Conservation (phyloP, 2,888 invertebrate species). For the Ichneumoninae sp. region DNA sequence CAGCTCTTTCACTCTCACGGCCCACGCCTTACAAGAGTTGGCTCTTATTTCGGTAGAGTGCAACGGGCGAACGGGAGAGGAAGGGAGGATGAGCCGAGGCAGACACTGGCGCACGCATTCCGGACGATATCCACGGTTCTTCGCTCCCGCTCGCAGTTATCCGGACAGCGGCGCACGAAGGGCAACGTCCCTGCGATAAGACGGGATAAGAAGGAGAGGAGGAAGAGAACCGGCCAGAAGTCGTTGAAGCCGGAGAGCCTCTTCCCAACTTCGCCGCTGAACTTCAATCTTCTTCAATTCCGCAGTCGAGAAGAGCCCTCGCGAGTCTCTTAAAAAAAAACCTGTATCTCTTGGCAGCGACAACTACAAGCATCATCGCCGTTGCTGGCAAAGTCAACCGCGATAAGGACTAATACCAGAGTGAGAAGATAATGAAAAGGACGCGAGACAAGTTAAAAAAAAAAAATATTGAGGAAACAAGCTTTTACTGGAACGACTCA, state of each 20-base stretch:
- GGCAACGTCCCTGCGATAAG: conserved; percentile 66
- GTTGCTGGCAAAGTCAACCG: conserved; percentile 31
- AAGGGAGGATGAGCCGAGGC: conserved; percentile 48
- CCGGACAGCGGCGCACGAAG: conserved; percentile 39
- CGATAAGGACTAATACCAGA: conserved; percentile 46
- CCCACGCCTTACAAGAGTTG: conserved; percentile 67
- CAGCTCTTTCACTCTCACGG: conserved; percentile 50
- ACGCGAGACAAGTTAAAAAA: neutral
- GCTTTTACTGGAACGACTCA: conserved; percentile 39
- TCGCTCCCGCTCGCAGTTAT: conserved; percentile 46
- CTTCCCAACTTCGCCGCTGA: conserved; percentile 41
- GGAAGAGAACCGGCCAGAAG: conserved; percentile 37
- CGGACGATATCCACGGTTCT: conserved; percentile 47
- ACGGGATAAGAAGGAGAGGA: conserved; percentile 53
- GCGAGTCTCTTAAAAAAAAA: conserved; percentile 41
- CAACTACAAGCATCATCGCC: conserved; percentile 15
- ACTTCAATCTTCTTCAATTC: conserved; percentile 35
- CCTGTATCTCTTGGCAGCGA: conserved; percentile 52
- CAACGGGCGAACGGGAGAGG: conserved; percentile 17
- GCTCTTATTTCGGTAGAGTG: conserved; percentile 66
- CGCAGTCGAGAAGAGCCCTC: conserved; percentile 24
- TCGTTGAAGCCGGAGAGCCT: conserved; percentile 41
- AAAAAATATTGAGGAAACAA: neutral
- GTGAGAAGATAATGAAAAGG: conserved; percentile 32
- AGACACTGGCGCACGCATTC: conserved; percentile 60